Evolutionary conservation across 2,797 vertebrate genomes (phyloP).

Genomic region (Poliocrania exsul): DNA sequence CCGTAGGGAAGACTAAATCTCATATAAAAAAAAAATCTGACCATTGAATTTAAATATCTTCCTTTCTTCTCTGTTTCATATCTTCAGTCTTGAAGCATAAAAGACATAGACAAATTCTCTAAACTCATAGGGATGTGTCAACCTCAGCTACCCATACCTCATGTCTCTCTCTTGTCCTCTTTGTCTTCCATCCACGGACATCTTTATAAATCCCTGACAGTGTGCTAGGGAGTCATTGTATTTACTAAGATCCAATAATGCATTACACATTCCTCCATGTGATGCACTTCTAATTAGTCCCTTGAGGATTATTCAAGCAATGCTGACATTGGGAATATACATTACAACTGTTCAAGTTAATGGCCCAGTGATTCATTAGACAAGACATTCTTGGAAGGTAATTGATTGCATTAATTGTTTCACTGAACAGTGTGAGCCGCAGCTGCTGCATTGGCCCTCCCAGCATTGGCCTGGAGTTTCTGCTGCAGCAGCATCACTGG

Average conservation of each 20-base stretch:
- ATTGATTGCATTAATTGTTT: constrained; percentile 26
- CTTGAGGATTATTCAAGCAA: constrained; percentile 7
- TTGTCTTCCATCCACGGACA: neutral
- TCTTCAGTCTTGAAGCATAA: neutral
- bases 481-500: rapidly evolving
- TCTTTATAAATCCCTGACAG: neutral
- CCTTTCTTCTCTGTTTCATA: neutral
- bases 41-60: neutral
- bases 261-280: neutral
- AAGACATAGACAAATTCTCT: neutral
- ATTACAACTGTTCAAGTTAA: constrained; percentile 17
- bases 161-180: neutral
- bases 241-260: neutral
- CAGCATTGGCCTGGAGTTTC: neutral
- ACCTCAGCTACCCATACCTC: neutral
- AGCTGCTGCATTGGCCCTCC: neutral
- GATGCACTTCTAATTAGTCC: constrained; percentile 13
- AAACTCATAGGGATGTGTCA: neutral
- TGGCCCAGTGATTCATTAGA: constrained; percentile 26
- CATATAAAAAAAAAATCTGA: neutral
- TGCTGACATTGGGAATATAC: neutral
- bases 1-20: neutral
- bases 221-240: neutral
- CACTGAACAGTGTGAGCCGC: neutral
- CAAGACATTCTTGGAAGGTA: constrained; percentile 29